phyloP scores from a whole-genome alignment of 2,797 vertebrate species.

The Heteromormyrus szaboi region DNA sequence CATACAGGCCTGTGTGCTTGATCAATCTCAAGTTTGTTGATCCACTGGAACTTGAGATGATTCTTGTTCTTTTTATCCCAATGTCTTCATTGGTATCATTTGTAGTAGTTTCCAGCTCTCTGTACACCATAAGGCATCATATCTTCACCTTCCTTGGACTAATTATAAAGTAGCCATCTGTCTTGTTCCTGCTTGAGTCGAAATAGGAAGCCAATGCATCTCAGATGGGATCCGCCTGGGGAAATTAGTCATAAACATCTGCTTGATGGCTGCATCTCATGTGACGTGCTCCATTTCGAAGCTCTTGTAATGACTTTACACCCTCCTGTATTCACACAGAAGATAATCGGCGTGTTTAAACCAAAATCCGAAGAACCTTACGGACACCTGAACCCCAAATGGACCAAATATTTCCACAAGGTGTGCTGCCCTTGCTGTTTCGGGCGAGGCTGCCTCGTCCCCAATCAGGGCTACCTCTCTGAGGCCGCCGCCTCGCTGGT shows the following conservation, averaged over 20 bases:
- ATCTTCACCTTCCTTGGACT: neutral
- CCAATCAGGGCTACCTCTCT: conserved; percentile 96
- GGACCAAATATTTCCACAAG: conserved; percentile 99
- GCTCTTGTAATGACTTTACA: neutral
- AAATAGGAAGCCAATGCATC: neutral
- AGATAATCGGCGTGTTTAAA: conserved; percentile 91
- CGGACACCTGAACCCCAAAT: conserved; percentile 95
- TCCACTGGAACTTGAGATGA: neutral
- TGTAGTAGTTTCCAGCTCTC: neutral
- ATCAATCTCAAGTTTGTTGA: neutral
- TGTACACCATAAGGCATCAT: neutral
- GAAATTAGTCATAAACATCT: neutral
- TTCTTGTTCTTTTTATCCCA: neutral
- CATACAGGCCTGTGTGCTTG: neutral
- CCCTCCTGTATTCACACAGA: conserved; percentile 52
- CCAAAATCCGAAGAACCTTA: conserved; percentile 99
- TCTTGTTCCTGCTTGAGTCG: neutral
- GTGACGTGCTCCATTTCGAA: neutral
- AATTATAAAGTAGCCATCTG: neutral
- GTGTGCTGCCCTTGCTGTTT: conserved; percentile 97
- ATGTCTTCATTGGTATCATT: neutral
- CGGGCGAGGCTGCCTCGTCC: conserved; percentile 88
- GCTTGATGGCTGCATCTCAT: neutral
- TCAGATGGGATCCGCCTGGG: neutral
- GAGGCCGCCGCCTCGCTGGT: conserved; percentile 89